Conservation (phyloP, 2,797 vertebrate genomes). For the Notoglanidium macrostoma region DNA sequence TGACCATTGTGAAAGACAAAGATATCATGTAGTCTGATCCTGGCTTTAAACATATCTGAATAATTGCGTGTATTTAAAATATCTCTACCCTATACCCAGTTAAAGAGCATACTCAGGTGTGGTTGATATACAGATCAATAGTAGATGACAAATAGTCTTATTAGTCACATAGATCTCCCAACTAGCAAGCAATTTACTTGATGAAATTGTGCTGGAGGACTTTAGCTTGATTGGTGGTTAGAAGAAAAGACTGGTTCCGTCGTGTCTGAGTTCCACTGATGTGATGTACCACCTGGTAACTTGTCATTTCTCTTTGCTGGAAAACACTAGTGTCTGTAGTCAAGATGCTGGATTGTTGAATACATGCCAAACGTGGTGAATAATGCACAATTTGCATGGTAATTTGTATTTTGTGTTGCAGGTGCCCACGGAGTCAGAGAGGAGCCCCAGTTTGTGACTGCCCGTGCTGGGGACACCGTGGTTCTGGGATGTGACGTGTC, state of each 20-base stretch:
- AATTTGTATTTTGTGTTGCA: constrained; percentile 57
- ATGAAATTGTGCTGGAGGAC: not conserved
- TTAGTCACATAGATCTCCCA: constrained; percentile 15
- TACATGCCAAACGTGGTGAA: not conserved
- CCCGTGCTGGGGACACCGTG: constrained; percentile 90
- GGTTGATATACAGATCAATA: constrained; percentile 30
- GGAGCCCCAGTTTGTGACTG: constrained; percentile 95
- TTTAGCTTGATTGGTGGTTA: not conserved
- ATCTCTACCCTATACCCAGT: constrained; percentile 11
- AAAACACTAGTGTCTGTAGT: too few relatives aligned
- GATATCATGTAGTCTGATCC: too few relatives aligned
- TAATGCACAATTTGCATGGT: not conserved
- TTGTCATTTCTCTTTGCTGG: not conserved
- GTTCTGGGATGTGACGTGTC: constrained; percentile 94
- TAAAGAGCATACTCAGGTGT: constrained; percentile 19
- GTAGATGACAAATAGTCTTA: constrained; percentile 3
- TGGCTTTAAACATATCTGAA: not conserved
- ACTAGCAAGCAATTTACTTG: not conserved
- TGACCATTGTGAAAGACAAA: too few relatives aligned
- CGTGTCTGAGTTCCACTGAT: not conserved
- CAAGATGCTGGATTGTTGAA: too few relatives aligned
- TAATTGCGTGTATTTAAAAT: constrained; percentile 33
- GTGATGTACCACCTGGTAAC: not conserved
- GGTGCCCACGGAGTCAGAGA: constrained; percentile 92
- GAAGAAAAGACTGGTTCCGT: not conserved